These are phyloP conservation scores for Xanthorhoe spadicearia DNA, from an alignment of 2,888 invertebrate species.

Conservation along the genomic window DNA sequence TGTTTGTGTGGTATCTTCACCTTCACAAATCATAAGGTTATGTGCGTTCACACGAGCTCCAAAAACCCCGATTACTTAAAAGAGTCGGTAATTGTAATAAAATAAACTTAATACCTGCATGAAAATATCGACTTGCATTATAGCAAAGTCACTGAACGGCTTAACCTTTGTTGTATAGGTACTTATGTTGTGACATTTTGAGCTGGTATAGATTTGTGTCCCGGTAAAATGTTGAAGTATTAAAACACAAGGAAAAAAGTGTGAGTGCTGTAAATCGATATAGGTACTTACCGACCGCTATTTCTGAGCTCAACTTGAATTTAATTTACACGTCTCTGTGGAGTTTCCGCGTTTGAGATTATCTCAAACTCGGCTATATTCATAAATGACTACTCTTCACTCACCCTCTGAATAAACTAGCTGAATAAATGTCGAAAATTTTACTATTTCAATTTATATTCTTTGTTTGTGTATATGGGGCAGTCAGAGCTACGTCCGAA, in stretches of 20 bases:
- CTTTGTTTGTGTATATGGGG: too few relatives aligned
- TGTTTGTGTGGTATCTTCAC: not conserved
- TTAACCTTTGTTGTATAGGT: conserved; percentile 6
- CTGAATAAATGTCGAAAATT: not conserved
- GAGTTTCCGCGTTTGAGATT: conserved; percentile 28
- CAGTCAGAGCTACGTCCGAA: too few relatives aligned
- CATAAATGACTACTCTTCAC: conserved; percentile 1
- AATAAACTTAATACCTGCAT: conserved; percentile 1
- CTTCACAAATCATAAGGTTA: conserved; percentile 9
- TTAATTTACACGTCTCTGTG: conserved; percentile 23
- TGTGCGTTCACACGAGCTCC: conserved; percentile 11
- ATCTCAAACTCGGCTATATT: conserved; percentile 9
- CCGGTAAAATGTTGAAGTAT: not conserved
- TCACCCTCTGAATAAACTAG: not conserved
- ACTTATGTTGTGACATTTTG: not conserved
- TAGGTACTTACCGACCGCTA: conserved; percentile 1
- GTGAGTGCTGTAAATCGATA: not conserved
- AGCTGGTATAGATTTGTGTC: not conserved
- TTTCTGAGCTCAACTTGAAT: conserved; percentile 25
- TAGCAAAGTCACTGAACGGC: conserved; percentile 4
- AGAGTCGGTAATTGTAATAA: not conserved
- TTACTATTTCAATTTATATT: not conserved
- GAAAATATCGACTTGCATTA: conserved; percentile 8
- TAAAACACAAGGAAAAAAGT: not conserved
- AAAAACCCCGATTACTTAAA: conserved; percentile 1